Evolutionary conservation across 2,888 invertebrate genomes (phyloP), one percentile per base, ranked within the genome.

Genomic region (Diaphora mendica): DNA sequence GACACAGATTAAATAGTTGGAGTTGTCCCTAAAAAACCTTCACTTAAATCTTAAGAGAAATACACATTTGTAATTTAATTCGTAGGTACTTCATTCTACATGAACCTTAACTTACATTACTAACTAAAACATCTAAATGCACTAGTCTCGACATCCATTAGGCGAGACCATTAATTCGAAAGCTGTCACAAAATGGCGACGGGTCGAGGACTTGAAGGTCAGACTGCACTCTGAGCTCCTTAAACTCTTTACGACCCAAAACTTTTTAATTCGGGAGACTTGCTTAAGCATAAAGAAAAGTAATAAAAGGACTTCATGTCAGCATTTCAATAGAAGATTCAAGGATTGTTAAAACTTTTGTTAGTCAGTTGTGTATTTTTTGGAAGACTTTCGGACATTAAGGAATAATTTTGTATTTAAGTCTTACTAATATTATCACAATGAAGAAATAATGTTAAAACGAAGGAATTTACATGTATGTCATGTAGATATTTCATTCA

Each of bases 101-200:
- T 26, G 23, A 64, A n/a, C 59, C 30, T 33, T 44, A 5, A 67
- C 17, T 33, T 42, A 69, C 59, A 33, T 68, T 42, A 68, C 51
- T 51, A 44, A 69, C 44, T 62, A 11, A 64, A 64, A 55, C 62
- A 73, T 26, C 17, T 73, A 77, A 72, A 72, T 74, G 74, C 74
- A 76, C 59, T 74, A 62, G 42, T 67, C 75, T 55, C 64, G 51
- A 48, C 77, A 39, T 69, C 77, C 79, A 77, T 76, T 77, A 76
- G 71, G 3, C 42, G 30, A 69, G 23, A 20, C 71, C 68, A 75
- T 78, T 78, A 76, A 70, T 72, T 72, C 17, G 55, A n/a, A 48
- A 33, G 51, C 67, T 62, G 75, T 70, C 69, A 70, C 75, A 76
- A 78, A 73, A 77, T 77, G 77, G 75, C 77, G 71, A 2, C 62